These are phyloP conservation scores for Steromphala cineraria DNA, from an alignment of 2,888 invertebrate species.

Conservation along the genomic window DNA sequence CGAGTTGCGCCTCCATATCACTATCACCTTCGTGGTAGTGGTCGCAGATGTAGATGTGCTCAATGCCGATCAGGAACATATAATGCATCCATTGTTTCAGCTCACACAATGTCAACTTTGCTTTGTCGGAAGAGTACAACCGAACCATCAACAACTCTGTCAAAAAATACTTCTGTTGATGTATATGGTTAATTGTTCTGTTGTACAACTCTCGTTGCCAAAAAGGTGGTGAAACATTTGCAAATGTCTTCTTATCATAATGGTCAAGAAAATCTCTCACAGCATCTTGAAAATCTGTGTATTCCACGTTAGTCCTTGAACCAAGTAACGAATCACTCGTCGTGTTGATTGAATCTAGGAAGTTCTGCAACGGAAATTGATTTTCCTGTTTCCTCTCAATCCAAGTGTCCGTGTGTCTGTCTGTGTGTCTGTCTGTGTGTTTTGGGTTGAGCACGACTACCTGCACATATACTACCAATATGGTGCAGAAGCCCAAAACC, in stretches of 20 bases:
- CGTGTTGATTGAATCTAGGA: too few relatives aligned
- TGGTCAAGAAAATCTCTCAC: too few relatives aligned
- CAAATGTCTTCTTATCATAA: too few relatives aligned
- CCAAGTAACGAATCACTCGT: too few relatives aligned
- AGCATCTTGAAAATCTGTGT: too few relatives aligned
- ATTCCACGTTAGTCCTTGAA: too few relatives aligned
- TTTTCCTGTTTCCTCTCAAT: background rate
- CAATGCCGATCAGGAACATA: slow-evolving; percentile 39
- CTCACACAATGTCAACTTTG: slow-evolving; percentile 37
- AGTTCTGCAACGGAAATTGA: background rate
- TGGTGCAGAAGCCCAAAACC: background rate
- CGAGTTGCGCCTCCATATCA: slow-evolving; percentile 14
- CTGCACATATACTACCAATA: background rate
- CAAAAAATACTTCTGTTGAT: background rate
- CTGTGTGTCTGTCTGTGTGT: slow-evolving; percentile 24
- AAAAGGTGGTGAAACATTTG: background rate
- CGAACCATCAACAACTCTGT: slow-evolving; percentile 26
- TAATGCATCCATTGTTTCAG: slow-evolving; percentile 44
- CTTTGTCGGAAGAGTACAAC: slow-evolving; percentile 35
- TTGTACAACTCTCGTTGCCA: background rate
- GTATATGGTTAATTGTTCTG: background rate
- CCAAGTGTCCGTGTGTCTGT: slow-evolving; percentile 9
- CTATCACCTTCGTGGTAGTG: slow-evolving; percentile 30
- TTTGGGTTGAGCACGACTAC: background rate
- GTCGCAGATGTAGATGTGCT: slow-evolving; percentile 42